Base-by-base conservation (phyloP, 2,113 vertebrate species). In the Herpailurus yagouaroundi region DNA sequence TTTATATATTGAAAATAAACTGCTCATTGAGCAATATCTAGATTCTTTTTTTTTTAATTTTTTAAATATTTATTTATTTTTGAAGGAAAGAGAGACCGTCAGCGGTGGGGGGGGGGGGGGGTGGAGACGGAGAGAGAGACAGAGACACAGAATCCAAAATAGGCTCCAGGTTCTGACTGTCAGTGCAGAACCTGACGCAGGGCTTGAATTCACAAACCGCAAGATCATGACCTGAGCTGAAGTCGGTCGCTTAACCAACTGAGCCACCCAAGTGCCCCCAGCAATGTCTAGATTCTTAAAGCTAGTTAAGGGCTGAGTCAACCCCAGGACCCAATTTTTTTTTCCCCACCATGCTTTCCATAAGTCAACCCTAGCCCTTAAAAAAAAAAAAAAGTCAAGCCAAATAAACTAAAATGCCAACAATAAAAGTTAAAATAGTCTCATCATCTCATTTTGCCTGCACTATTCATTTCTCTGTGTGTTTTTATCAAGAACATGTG, bases 331-430 rank as follows among this genome's bases (percentile, higher is more conserved):
- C 1, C 38, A 60, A 52, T 71, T 38, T 71, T 8, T 41, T 80
- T 45, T 50, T 92, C 50, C 25, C 29, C 25, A n/a, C 16, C 74
- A 8, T 19, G 88, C 23, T 95, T 93, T 41, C 23, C 21, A 5
- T 2, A 68, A 27, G 15, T 1, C n/a, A 94, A 57, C 19, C 4
- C 6, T 25, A 36, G 14, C 41, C 23, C 14, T 66, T 82, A 82
- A 92, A 93, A 93, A 94, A 76, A 94, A 76, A 66, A 71, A 96
- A 96, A 41, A 77, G 27, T 7, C 19, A 90, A 94, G 55, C 3
- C 55, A 92, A 90, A 73, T 55, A 87, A 93, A 45, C 7, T 31
- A 80, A 84, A 91, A n/a, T 57, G 27, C 14, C 15, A 41, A 63
- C 48, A 91, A 12, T 69, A 95, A 63, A 83, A 73, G 82, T 3